Conservation (phyloP, 1,140 invertebrate species). For the Cydia pomonella region DNA sequence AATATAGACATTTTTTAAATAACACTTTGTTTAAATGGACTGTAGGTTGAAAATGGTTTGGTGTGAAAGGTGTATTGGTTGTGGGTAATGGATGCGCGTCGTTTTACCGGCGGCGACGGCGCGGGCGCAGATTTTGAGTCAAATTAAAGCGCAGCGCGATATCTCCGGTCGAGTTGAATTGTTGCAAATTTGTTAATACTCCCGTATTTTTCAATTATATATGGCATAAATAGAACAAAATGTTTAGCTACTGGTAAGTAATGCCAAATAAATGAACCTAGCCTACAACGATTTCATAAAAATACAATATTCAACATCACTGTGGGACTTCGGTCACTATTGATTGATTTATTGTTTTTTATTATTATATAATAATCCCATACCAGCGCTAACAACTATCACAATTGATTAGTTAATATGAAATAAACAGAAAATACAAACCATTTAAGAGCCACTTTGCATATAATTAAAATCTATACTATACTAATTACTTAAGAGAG, state of each 20-base stretch:
- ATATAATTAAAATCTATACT: background rate
- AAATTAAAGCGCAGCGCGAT: background rate
- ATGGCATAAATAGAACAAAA: too few relatives aligned
- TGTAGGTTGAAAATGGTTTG: background rate
- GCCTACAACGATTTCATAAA: too few relatives aligned
- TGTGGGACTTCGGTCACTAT: too few relatives aligned
- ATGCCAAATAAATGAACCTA: too few relatives aligned
- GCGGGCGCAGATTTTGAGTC: background rate
- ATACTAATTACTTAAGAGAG: background rate
- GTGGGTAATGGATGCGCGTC: slow-evolving; percentile 9
- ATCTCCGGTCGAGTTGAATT: background rate
- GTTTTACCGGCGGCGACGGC: background rate
- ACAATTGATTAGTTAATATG: background rate
- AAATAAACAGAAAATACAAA: background rate
- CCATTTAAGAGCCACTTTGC: background rate
- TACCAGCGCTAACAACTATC: background rate
- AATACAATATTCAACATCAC: too few relatives aligned
- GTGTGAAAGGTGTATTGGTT: background rate
- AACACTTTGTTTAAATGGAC: background rate
- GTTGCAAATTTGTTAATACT: background rate
- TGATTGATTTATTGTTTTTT: too few relatives aligned
- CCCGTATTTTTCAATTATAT: background rate
- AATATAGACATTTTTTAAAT: background rate
- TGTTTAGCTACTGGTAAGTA: too few relatives aligned
- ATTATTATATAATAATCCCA: too few relatives aligned